Conservation (phyloP, 2,797 vertebrate genomes). For the Lepilemur ruficaudatus region DNA sequence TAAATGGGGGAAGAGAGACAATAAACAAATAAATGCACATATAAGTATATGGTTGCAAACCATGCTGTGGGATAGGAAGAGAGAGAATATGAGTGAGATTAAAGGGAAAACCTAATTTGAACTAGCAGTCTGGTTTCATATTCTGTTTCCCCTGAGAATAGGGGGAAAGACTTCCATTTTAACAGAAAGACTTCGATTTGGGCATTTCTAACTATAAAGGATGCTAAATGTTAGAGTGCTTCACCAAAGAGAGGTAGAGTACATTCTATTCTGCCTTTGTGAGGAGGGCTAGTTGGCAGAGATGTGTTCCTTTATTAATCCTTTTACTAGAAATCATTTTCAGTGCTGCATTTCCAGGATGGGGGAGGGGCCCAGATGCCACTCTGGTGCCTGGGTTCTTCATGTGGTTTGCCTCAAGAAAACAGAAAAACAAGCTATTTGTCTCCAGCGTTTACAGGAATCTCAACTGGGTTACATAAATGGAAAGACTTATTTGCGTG, state of each 20-base stretch:
- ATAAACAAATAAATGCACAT: neutral
- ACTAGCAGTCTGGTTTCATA: neutral
- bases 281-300: neutral
- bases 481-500: slow-evolving; percentile 47
- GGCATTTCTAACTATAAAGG: slow-evolving; percentile 33
- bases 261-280: slow-evolving; percentile 1
- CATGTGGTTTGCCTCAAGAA: slow-evolving; percentile 72
- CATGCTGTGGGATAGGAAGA: neutral
- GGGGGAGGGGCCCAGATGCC: slow-evolving; percentile 17
- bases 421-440: slow-evolving; percentile 66
- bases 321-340: slow-evolving; percentile 51
- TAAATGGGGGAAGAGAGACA: neutral
- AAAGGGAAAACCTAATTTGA: neutral
- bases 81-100: neutral
- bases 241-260: neutral
- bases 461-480: slow-evolving; percentile 63
- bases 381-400: slow-evolving; percentile 69
- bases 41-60: neutral
- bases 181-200: slow-evolving; percentile 25
- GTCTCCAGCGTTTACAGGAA: slow-evolving; percentile 63
- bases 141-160: neutral
- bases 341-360: slow-evolving; percentile 44
- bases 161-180: neutral
- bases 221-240: neutral
- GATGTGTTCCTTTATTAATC: slow-evolving; percentile 52